Evolutionary conservation across 2,113 vertebrate genomes (phyloP).

Genomic region (Microtus richardsoni): DNA sequence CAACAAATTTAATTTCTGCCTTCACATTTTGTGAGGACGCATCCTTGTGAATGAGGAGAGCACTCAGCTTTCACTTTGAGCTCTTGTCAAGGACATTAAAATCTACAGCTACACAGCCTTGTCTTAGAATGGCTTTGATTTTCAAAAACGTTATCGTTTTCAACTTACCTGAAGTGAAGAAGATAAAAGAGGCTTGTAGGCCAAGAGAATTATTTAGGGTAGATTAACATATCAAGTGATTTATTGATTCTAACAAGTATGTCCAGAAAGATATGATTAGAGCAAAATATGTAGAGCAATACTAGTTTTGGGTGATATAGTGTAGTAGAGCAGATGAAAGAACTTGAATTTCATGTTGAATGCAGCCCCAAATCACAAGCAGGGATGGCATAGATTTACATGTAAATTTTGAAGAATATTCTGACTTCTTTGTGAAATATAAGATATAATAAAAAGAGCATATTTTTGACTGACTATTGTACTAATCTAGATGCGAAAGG

Average conservation of each 20-base stretch:
- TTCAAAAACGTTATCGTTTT: neutral
- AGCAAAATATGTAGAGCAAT: neutral
- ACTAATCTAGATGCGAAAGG: neutral
- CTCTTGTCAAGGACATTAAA: neutral
- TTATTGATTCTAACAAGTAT: neutral
- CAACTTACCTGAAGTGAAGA: neutral
- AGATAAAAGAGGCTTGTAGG: neutral
- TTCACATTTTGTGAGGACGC: neutral
- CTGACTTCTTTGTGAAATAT: neutral
- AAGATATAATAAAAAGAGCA: neutral
- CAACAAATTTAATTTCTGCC: conserved; percentile 24
- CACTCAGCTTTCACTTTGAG: neutral
- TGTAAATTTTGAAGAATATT: neutral
- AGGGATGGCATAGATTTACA: neutral
- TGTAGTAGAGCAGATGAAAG: neutral
- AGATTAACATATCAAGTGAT: conserved; percentile 2
- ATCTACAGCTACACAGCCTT: neutral
- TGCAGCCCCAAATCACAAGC: neutral
- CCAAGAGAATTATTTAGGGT: neutral
- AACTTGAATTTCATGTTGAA: neutral
- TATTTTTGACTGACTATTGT: neutral
- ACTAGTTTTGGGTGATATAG: neutral
- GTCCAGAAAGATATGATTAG: neutral
- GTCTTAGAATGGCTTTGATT: neutral
- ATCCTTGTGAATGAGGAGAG: neutral